phyloP scores from a whole-genome alignment of 1,140 invertebrate genomes.

The Dreissena rostriformis region DNA sequence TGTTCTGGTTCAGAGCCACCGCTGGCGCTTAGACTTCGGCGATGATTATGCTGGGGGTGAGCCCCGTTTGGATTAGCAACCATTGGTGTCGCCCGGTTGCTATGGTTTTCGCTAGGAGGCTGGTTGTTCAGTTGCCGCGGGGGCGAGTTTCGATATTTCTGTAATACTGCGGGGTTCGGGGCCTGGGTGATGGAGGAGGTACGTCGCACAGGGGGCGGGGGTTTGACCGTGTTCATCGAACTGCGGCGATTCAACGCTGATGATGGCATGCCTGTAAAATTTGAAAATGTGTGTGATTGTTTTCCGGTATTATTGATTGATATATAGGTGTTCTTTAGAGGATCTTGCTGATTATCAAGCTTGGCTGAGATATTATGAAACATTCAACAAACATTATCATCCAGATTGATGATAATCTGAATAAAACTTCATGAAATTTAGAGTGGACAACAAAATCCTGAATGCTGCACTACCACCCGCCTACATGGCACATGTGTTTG shows the following conservation, averaged over 20 bases:
- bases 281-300: background rate
- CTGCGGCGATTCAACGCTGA: constrained; percentile 82
- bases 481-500: too few species aligned
- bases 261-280: constrained; percentile 74
- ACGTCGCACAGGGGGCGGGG: constrained; percentile 91
- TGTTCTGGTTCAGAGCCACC: constrained; percentile 45
- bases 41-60: constrained; percentile 19
- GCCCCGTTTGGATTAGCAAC: background rate
- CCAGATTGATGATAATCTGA: too few species aligned
- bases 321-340: background rate
- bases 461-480: too few species aligned
- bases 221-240: constrained; percentile 87
- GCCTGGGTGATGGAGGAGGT: constrained; percentile 90
- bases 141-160: constrained; percentile 48
- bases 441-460: too few species aligned
- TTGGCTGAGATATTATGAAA: too few species aligned
- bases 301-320: background rate
- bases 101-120: background rate
- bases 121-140: constrained; percentile 39
- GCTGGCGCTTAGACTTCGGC: constrained; percentile 47
- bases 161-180: constrained; percentile 47
- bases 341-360: too few species aligned
- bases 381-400: too few species aligned
- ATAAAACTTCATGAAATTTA: too few species aligned
- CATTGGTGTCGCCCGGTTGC: background rate